Evolutionary conservation across 2,113 vertebrate genomes (phyloP).

Genomic region (Poicephalus gulielmi): DNA sequence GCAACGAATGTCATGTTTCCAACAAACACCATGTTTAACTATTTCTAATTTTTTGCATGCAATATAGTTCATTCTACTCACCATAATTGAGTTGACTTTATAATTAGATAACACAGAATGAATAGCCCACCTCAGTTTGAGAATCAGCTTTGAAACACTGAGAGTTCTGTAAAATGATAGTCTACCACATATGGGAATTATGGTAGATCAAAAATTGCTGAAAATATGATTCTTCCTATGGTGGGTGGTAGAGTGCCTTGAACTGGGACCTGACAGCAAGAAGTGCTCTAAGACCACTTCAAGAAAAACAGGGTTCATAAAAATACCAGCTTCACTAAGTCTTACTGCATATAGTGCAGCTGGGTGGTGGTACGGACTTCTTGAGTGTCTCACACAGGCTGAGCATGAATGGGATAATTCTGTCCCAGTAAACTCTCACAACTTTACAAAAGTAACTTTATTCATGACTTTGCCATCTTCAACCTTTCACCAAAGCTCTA

Average conservation of each 20-base stretch:
- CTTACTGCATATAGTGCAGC: not conserved
- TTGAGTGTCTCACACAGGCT: not conserved
- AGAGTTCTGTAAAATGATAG: not conserved
- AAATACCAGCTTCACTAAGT: not conserved
- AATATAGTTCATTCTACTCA: not conserved
- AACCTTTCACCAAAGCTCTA: not conserved
- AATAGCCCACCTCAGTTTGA: not conserved
- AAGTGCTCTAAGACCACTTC: not conserved
- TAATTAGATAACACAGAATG: not conserved
- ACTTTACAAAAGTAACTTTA: not conserved
- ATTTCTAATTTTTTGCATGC: not conserved
- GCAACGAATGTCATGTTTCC: not conserved
- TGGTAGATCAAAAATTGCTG: not conserved
- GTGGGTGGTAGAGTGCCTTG: not conserved
- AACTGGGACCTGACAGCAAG: not conserved
- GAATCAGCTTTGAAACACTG: not conserved
- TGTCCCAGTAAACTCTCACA: not conserved
- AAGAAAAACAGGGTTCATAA: not conserved
- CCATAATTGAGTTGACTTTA: not conserved
- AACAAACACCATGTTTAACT: not conserved
- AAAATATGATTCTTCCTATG: not conserved
- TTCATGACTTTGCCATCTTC: not conserved
- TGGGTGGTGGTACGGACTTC: not conserved
- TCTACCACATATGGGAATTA: not conserved
- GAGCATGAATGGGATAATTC: rapidly evolving